Evolutionary conservation across 2,888 invertebrate genomes (phyloP), one percentile per base, ranked within the genome.

Genomic region (Gastrophysa polygoni): DNA sequence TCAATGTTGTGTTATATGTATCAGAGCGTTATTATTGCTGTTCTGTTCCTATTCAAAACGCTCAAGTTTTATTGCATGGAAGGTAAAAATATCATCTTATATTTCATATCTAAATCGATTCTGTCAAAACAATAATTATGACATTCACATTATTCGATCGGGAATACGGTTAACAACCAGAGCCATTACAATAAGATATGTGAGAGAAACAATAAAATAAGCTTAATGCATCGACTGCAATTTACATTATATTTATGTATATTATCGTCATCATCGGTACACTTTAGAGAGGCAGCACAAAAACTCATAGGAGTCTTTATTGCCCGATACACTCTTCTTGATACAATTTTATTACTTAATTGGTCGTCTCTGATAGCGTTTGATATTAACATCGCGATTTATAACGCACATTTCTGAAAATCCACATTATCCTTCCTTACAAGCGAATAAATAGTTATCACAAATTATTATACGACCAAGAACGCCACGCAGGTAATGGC

Each of bases 321-420:
- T 48, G 61, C 60, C 44, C 49, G 29, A 60, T 64, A 58, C 57
- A 52, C 57, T 57, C 59, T 59, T 32, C 59, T 61, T 48, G 59
- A 57, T 60, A 64, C 64, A 62, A 67, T 67, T 64, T 67, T 56
- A 61, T 51, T 62, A 62, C 58, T 49, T 64, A 61, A 64, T 63
- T 60, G 62, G 57, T 49, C 57, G 56, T 67, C 57, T 38, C 38
- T 38, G 38, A 38, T 38, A 38, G 38, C 11, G 62, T 43, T 48
- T 48, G 60, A 61, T 59, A 63, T 66, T 61, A 57, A 56, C 57
- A 61, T 61, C 38, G 56, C 61, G 16, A 65, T 59, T 66, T 66
- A 63, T 55, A 62, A 65, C 46, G 64, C 61, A 64, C 48, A 66
- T 66, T 66, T 68, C 66, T 64, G 64, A 60, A 59, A 60, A 60